Evolutionary conservation across 2,113 vertebrate genomes (phyloP).

Genomic region (Herpetotheres cachinnans): DNA sequence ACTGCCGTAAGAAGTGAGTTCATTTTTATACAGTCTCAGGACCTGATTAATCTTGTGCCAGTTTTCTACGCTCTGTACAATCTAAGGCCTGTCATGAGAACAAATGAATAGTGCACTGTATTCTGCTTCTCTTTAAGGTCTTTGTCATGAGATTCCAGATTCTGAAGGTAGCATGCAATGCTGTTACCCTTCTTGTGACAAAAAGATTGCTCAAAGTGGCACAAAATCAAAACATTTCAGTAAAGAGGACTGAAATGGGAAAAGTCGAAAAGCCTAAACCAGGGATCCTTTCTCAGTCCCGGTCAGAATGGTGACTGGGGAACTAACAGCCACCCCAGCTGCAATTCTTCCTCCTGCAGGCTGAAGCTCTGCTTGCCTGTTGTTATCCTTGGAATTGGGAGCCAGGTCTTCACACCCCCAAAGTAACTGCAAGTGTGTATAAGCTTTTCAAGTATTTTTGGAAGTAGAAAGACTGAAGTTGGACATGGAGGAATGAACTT

Average conservation of each 20-base stretch:
- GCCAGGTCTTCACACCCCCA: background rate
- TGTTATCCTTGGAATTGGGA: background rate
- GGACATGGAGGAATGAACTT: constrained; percentile 54
- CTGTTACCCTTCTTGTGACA: constrained; percentile 53
- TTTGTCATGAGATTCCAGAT: constrained; percentile 56
- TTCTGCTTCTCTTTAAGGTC: constrained; percentile 53
- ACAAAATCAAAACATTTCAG: constrained; percentile 52
- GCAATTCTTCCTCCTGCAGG: background rate
- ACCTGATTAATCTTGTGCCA: constrained; percentile 71
- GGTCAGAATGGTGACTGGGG: background rate
- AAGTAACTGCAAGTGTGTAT: background rate
- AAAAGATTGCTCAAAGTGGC: constrained; percentile 45
- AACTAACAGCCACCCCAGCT: background rate
- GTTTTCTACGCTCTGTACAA: constrained; percentile 36
- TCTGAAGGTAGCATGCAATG: constrained; percentile 50
- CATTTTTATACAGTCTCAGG: constrained; percentile 42
- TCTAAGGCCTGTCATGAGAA: constrained; percentile 69
- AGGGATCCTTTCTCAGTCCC: background rate
- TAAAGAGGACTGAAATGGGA: background rate
- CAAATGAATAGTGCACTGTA: constrained; percentile 62
- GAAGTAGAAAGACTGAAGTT: constrained; percentile 27
- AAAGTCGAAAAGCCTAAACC: background rate
- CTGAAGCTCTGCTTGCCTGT: background rate
- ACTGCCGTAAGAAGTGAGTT: constrained; percentile 21
- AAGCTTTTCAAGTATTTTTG: constrained; percentile 44